These are phyloP conservation scores for Pseudomyrmex dendroicus DNA, from an alignment of 1,140 invertebrate species.

Conservation along the genomic window DNA sequence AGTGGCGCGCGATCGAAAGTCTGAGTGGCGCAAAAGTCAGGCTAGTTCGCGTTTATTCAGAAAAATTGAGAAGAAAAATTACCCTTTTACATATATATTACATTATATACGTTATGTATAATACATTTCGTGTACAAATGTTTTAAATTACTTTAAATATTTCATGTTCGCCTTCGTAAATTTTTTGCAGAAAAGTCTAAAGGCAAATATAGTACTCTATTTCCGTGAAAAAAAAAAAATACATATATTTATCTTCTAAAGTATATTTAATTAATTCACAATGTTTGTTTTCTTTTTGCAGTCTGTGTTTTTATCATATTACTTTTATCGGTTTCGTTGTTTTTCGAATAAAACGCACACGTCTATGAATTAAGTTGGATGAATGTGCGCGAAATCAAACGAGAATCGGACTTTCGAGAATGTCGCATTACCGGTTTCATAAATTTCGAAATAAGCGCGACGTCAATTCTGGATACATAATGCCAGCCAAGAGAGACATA, in stretches of 20 bases:
- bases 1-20: constrained; percentile 34
- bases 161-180: background rate
- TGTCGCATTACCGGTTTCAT: constrained; percentile 39
- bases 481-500: constrained; percentile 21
- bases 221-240: background rate
- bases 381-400: constrained; percentile 42
- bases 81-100: background rate
- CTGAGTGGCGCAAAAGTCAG: constrained; percentile 3
- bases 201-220: background rate
- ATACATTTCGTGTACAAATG: background rate
- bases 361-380: constrained; percentile 2
- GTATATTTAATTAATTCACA: too few species aligned
- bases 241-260: background rate
- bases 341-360: constrained; percentile 4
- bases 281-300: background rate
- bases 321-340: background rate
- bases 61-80: background rate
- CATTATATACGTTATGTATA: too few species aligned
- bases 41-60: constrained; percentile 6
- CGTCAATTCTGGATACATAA: constrained; percentile 52
- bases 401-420: constrained; percentile 24
- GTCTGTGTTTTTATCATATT: constrained; percentile 4
- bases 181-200: background rate
- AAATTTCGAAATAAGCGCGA: constrained; percentile 43
- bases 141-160: background rate